Evolutionary conservation across 2,797 vertebrate species (phyloP).

Genomic region (Coreius guichenoti): DNA sequence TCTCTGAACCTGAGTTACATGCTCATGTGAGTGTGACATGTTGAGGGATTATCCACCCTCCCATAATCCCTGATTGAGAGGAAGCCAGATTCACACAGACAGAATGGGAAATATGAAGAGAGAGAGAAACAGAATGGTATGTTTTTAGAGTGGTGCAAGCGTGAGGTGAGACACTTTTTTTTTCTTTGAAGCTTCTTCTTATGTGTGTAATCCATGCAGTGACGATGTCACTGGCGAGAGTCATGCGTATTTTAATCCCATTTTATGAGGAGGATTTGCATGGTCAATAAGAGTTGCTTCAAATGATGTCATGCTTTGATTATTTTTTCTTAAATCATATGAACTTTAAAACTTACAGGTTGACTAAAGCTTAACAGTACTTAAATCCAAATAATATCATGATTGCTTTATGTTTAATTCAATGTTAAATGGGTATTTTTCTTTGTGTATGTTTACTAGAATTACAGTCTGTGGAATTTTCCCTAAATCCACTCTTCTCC

Average conservation of each 20-base stretch:
- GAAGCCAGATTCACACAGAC: slow-evolving; percentile 12
- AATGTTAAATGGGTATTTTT: neutral
- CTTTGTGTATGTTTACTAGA: neutral
- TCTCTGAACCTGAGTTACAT: slow-evolving; percentile 28
- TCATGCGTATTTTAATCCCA: neutral
- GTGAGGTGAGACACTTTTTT: neutral
- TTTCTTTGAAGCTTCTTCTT: slow-evolving; percentile 21
- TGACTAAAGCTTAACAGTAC: slow-evolving; percentile 8
- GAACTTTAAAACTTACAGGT: neutral
- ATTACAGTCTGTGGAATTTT: neutral
- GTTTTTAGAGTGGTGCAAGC: neutral
- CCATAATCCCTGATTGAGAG: slow-evolving; percentile 22
- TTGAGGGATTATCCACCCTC: slow-evolving; percentile 39
- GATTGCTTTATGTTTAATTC: slow-evolving; percentile 3
- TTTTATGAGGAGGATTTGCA: slow-evolving; percentile 13
- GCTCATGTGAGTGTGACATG: slow-evolving; percentile 37
- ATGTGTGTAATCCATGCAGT: neutral
- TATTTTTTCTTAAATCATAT: neutral
- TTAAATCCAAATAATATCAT: neutral
- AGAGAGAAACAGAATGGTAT: neutral
- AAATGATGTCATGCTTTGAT: slow-evolving; percentile 18
- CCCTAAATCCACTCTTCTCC: neutral
- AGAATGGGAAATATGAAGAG: slow-evolving; percentile 6
- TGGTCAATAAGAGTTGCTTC: slow-evolving; percentile 23
- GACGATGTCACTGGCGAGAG: neutral